phyloP scores from a whole-genome alignment of 2,888 invertebrate genomes.

The Omphaloscelis lunosa region DNA sequence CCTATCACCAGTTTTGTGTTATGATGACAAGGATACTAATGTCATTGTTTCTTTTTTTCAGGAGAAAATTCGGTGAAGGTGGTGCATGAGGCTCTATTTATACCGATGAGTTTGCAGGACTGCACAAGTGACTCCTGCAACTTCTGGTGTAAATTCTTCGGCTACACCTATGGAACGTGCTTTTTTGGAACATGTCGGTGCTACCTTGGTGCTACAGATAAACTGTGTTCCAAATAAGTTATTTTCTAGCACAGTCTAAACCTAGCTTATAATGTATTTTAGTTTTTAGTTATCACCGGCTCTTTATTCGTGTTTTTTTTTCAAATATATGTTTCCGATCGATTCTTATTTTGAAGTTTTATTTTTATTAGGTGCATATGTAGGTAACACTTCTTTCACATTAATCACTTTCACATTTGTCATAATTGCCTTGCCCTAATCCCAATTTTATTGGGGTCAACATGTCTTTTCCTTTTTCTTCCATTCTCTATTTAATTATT shows the following conservation, averaged over 20 bases:
- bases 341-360: constrained; percentile 18
- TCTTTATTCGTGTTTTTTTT: background rate
- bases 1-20: too few species aligned
- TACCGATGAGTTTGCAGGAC: constrained; percentile 47
- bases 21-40: background rate
- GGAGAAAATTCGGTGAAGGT: constrained; percentile 23
- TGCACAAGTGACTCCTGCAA: constrained; percentile 45
- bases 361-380: background rate
- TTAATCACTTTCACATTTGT: too few species aligned
- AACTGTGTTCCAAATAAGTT: background rate
- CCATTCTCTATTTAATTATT: too few species aligned
- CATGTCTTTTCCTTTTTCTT: too few species aligned
- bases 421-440: too few species aligned
- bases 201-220: constrained; percentile 43
- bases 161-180: constrained; percentile 55
- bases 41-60: constrained; percentile 13
- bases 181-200: constrained; percentile 39
- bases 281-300: background rate
- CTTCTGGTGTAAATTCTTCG: constrained; percentile 45
- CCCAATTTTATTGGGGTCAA: too few species aligned
- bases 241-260: constrained; percentile 4
- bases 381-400: background rate
- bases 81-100: constrained; percentile 31
- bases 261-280: background rate
- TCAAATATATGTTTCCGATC: background rate